Base-by-base conservation (phyloP, 2,797 vertebrate species). In the Harpagifer antarcticus region DNA sequence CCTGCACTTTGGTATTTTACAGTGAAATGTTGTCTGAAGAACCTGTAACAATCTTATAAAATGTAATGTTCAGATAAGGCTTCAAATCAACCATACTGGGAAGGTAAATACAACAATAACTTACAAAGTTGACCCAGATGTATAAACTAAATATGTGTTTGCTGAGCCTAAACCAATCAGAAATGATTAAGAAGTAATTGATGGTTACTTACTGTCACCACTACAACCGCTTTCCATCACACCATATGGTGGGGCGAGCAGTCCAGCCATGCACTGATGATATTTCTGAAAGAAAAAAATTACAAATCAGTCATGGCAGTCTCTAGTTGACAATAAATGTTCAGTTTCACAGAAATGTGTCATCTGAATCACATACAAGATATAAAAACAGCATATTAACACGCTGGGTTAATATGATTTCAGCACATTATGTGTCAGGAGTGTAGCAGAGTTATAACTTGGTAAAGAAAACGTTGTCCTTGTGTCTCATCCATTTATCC, bases 171-270 rank as follows among this genome's bases (percentile, higher is more conserved):
- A 70, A 71, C 9, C 5, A 54, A 2, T 40, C 8, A 59, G 5
- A 74, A 31, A 60, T 33, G 9, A 37, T n/a, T 33, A 13, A 64
- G 64, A 1, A 42, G 17, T 23, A 17, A 65, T 12, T 68, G 76
- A 43, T 17, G 27, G 58, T 76, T 68, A 97, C 98, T 98, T 94
- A 99, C 98, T 95, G 93, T 99, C 96, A 91, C 95, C 93, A 86
- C 93, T 95, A 84, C 95, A 94, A 77, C 93, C 91, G 53, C 95
- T 97, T 93, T 99, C 98, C 96, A 99, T 99, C 94, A 96, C 97
- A 92, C 97, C 97, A 93, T 98, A 98, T 42, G 97, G 97, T 89
- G 98, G 98, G 92, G 96, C 96, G 61, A 99, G 95, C 73, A 99
- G 96, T 87, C 96, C 97, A 89, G 97, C 97, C 97, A 99, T 98